These are phyloP conservation scores for Hemicordylus capensis DNA, from an alignment of 2,113 vertebrate species.

Conservation along the genomic window DNA sequence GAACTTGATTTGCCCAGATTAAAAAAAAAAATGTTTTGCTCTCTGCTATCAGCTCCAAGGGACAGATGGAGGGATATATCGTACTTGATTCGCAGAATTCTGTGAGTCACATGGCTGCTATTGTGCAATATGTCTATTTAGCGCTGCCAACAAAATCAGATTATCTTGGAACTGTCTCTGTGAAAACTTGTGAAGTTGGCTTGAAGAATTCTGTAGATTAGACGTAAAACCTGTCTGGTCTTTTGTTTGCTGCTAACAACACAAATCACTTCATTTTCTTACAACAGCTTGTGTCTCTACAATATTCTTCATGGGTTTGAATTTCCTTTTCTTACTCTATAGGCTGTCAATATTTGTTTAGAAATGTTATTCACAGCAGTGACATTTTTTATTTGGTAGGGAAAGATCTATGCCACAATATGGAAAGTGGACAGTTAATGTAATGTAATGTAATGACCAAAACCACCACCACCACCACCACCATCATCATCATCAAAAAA, in stretches of 20 bases:
- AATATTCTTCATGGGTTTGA: slow-evolving; percentile 33
- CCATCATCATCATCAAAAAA: too few species aligned
- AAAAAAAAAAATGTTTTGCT: slow-evolving; percentile 33
- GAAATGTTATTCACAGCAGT: slow-evolving; percentile 21
- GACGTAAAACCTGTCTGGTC: slow-evolving; percentile 12
- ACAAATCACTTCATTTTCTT: slow-evolving; percentile 24
- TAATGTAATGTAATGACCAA: too few species aligned
- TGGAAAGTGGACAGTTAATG: slow-evolving; percentile 20
- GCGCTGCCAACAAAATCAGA: slow-evolving; percentile 8
- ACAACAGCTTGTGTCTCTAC: slow-evolving; percentile 32
- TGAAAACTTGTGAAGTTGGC: slow-evolving; percentile 1
- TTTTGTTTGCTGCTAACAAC: neutral
- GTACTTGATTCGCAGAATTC: slow-evolving; percentile 29
- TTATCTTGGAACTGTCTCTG: slow-evolving; percentile 2
- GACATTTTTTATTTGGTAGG: slow-evolving; percentile 30
- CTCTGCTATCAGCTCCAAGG: slow-evolving; percentile 7
- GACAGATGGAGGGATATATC: slow-evolving; percentile 1
- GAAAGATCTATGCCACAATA: neutral
- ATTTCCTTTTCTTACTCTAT: slow-evolving; percentile 33
- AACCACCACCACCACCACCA: too few species aligned
- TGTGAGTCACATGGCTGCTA: neutral
- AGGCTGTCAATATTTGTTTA: slow-evolving; percentile 34
- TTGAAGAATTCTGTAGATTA: slow-evolving; percentile 18
- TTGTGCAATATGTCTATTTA: slow-evolving; percentile 20
- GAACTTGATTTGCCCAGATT: slow-evolving; percentile 1